Base-by-base conservation (phyloP, 2,888 invertebrate genomes). In the Diplazon laetatorius region DNA sequence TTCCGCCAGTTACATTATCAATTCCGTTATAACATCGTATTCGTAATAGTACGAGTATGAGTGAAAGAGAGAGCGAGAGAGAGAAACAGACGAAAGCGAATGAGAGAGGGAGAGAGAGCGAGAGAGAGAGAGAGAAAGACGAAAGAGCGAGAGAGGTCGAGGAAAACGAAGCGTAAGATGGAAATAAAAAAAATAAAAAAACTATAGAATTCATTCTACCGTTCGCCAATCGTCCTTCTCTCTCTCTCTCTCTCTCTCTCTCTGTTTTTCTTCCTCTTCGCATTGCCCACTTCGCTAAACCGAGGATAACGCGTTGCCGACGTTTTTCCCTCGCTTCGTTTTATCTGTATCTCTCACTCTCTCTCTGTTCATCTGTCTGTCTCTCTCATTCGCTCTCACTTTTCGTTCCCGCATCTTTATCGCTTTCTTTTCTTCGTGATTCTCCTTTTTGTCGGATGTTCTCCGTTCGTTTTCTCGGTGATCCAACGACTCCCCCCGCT, bases 1-100 rank as follows among this genome's bases (percentile, higher is more conserved):
- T n/a, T n/a, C n/a, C 87, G 62, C 75, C 82, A 86, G 88, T 89
- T 89, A 88, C 89, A 89, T 90, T 90, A 90, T 90, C 90, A 90
- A 89, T 90, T 89, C 90, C 89, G 88, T 89, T 90, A 88, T 88
- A 89, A 87, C 85, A 83, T 82, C 83, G 87, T 86, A 87, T 90
- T 90, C 90, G 89, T 89, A 90, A 89, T 87, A 90, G 85, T 84
- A n/a, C 82, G 86, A 83, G 76, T 78, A 76, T 73, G 73, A 57
- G 30, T 22, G 12, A 59, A 16, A 18, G 48, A 20, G 78, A 75
- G 66, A 62, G 78, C 71, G 78, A 70, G 39, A 42, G 60, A 57
- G 46, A n/a, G n/a, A n/a, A n/a, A n/a, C n/a, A n/a, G n/a, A n/a
- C n/a, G n/a, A n/a, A n/a, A n/a, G n/a, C n/a, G 42, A 70, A 69